A percentile compares a stretch with the other conserved stretches of the same genome.
Evolutionary conservation across 2,797 vertebrate species (phyloP).

Genomic region (Selene dorsalis): DNA sequence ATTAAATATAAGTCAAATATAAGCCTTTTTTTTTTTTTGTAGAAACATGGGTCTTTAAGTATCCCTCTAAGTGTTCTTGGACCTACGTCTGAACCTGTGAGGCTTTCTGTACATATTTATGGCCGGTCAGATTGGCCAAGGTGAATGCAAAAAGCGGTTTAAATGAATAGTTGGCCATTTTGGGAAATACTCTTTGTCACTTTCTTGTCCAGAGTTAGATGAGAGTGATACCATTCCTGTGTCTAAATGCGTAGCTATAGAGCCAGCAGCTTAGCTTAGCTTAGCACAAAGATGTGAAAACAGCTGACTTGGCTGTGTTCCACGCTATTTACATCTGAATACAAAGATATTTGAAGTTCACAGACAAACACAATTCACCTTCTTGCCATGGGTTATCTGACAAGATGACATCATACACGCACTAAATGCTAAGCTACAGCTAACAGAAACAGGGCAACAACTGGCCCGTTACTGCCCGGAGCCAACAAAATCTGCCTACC

Average conservation of each 20-base stretch:
- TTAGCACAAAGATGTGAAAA: neutral
- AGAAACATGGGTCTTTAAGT: neutral
- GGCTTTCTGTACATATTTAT: neutral
- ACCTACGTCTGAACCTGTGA: neutral
- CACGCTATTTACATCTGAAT: neutral
- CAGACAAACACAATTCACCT: neutral
- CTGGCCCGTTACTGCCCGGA: neutral
- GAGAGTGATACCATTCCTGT: neutral
- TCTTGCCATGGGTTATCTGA: neutral
- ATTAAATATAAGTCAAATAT: neutral
- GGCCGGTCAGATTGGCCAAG: neutral
- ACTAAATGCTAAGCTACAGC: conserved; percentile 1
- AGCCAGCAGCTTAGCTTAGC: neutral
- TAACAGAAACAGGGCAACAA: neutral
- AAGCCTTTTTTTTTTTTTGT: too few relatives aligned
- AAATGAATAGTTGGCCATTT: neutral
- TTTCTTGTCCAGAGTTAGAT: neutral
- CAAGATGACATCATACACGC: neutral
- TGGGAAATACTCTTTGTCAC: neutral
- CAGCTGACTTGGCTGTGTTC: neutral
- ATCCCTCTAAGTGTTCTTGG: neutral
- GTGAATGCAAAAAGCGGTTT: neutral
- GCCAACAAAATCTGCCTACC: neutral
- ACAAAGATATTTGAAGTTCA: neutral
- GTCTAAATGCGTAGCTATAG: neutral